These are phyloP conservation scores for Bombus fervidus DNA, from an alignment of 1,140 invertebrate species.

Conservation along the genomic window DNA sequence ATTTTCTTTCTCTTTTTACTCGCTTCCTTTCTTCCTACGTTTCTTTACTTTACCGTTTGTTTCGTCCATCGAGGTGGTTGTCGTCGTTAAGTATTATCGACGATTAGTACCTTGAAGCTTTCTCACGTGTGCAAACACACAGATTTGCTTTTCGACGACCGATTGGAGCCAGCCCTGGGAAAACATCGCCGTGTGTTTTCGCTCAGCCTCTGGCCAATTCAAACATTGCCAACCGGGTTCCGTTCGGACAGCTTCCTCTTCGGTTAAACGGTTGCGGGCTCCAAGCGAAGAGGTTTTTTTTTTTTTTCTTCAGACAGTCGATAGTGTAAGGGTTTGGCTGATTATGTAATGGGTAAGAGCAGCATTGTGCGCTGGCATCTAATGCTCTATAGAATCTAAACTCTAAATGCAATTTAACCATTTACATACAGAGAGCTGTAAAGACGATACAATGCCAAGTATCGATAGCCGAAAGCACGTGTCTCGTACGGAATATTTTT, in stretches of 20 bases:
- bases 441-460: too few species aligned
- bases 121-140: slow-evolving; percentile 61
- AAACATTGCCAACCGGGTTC: slow-evolving; percentile 38
- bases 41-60: not conserved
- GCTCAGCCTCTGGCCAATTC: slow-evolving; percentile 38
- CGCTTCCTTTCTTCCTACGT: too few species aligned
- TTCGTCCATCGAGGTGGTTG: not conserved
- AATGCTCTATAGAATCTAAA: too few species aligned
- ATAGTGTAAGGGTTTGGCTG: not conserved
- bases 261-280: not conserved
- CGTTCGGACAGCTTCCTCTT: not conserved
- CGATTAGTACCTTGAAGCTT: slow-evolving; percentile 56
- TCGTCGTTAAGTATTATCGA: slow-evolving; percentile 44
- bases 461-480: too few species aligned
- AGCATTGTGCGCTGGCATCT: too few species aligned
- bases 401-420: too few species aligned
- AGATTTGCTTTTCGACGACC: slow-evolving; percentile 58
- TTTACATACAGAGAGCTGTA: too few species aligned
- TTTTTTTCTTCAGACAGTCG: not conserved
- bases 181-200: slow-evolving; percentile 59
- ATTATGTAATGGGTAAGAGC: not conserved
- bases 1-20: too few species aligned
- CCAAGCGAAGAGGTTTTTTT: not conserved
- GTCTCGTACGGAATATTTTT: too few species aligned
- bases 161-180: slow-evolving; percentile 41